phyloP scores from a whole-genome alignment of 2,113 vertebrate species.

The Pseudorectes ferrugineus region DNA sequence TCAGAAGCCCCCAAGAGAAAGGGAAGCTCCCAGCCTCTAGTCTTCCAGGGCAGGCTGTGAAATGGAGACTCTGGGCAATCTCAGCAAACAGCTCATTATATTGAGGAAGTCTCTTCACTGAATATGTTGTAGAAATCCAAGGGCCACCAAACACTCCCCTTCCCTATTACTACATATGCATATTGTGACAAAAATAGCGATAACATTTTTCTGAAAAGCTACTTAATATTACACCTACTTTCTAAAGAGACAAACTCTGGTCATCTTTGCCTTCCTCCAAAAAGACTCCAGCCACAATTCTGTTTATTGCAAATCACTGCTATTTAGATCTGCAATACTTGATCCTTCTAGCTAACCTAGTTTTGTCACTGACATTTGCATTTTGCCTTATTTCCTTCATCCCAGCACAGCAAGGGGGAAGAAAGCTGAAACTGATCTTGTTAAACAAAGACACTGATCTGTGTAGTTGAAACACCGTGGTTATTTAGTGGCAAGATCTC shows the following conservation, averaged over 20 bases:
- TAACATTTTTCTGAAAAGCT: background rate
- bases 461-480: background rate
- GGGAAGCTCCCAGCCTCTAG: background rate
- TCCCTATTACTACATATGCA: background rate
- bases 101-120: background rate
- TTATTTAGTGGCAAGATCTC: background rate
- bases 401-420: background rate
- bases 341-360: background rate
- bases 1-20: background rate
- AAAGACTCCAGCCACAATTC: background rate
- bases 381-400: background rate
- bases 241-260: background rate
- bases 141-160: background rate
- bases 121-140: background rate
- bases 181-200: background rate
- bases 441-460: background rate
- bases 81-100: background rate
- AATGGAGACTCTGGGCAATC: background rate
- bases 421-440: background rate
- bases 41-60: background rate
- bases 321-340: background rate
- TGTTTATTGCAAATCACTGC: background rate
- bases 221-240: background rate
- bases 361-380: background rate
- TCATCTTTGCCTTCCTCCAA: background rate